Percentiles rank a stretch among this genome's conserved stretches.
These are phyloP conservation scores for Zaprionus camerounensis DNA, from an alignment of 1,140 invertebrate species.

Conservation along the genomic window DNA sequence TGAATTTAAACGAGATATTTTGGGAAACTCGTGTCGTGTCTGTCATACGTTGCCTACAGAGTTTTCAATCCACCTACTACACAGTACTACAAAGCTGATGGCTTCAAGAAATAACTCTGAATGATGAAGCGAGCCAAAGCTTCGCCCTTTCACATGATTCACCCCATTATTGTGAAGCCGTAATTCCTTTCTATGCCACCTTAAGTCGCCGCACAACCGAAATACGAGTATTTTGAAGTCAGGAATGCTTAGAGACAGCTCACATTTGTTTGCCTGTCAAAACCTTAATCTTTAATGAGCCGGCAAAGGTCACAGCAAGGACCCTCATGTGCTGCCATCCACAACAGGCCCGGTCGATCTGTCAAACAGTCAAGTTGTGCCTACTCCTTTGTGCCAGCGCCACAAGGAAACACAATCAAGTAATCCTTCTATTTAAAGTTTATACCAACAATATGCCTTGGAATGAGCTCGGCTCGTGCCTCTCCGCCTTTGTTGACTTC, in stretches of 20 bases:
- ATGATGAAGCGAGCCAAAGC: conserved; percentile 4
- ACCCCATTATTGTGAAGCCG: background rate
- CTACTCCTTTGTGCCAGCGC: conserved; percentile 3
- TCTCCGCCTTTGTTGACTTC: background rate
- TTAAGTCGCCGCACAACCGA: background rate
- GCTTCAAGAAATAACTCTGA: conserved; percentile 1
- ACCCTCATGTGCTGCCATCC: background rate
- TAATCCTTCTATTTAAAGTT: conserved; percentile 32
- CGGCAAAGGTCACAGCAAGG: conserved; percentile 20
- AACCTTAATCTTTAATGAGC: conserved; percentile 31
- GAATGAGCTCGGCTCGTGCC: conserved; percentile 8
- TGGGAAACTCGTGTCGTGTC: background rate
- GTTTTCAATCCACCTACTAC: background rate
- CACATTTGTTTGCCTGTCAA: conserved; percentile 31
- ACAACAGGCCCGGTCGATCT: conserved; percentile 1
- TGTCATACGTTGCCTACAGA: background rate
- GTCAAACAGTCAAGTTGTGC: conserved; percentile 4
- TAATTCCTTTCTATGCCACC: background rate
- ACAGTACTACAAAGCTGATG: background rate
- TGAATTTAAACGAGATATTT: conserved; percentile 14
- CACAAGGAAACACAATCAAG: conserved; percentile 5
- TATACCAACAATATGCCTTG: conserved; percentile 22
- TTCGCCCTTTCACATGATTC: background rate
- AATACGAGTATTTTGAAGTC: background rate
- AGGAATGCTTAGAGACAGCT: conserved; percentile 13